A percentile compares a stretch with the other conserved stretches of the same genome.
Evolutionary conservation across 2,888 invertebrate species (phyloP).

Genomic region (Sphinx pinastri): DNA sequence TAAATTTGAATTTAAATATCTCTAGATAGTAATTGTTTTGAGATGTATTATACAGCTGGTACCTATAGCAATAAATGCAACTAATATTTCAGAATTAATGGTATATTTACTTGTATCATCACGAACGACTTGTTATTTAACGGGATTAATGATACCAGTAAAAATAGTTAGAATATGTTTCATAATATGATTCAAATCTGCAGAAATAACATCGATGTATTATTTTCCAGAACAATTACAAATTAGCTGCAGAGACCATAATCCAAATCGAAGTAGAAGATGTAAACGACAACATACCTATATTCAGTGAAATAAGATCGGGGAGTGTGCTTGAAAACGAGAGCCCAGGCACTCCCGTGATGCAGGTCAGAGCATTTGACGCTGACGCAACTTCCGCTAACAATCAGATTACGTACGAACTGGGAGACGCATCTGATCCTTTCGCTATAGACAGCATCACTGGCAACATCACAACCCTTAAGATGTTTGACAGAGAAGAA

Average conservation of each 20-base stretch:
- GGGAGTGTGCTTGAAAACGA: conserved; percentile 95
- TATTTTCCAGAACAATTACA: conserved; percentile 87
- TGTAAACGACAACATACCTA: conserved; percentile 95
- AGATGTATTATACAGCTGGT: too few species aligned
- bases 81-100: too few species aligned
- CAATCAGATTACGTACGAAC: conserved; percentile 91
- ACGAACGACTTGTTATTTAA: too few species aligned
- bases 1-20: neutral
- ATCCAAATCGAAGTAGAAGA: conserved; percentile 92
- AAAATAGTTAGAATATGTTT: too few species aligned
- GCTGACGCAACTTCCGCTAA: conserved; percentile 92
- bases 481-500: conserved; percentile 93
- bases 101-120: too few species aligned
- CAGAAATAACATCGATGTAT: neutral
- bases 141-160: too few species aligned
- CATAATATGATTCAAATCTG: neutral
- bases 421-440: conserved; percentile 87
- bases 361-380: conserved; percentile 94
- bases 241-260: conserved; percentile 90
- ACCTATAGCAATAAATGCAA: too few species aligned
- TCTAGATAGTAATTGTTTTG: too few species aligned
- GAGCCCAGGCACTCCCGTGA: conserved; percentile 91
- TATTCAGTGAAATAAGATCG: conserved; percentile 91
- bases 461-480: conserved; percentile 93
- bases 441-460: conserved; percentile 93